Conservation (phyloP, 2,797 vertebrate species). For the Falco naumanni region DNA sequence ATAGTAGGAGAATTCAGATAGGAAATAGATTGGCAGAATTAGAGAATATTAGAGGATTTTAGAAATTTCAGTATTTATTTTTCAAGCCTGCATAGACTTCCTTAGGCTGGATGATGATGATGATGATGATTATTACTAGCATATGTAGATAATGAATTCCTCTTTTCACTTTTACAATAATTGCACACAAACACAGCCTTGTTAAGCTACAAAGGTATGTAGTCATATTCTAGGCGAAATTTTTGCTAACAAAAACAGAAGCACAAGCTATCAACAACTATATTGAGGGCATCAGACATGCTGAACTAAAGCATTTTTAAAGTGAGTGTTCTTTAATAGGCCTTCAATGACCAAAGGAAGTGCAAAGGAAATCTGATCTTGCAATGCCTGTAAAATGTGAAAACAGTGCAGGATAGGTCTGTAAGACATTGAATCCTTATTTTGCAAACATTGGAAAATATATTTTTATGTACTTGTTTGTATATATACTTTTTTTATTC, state of each 20-base stretch:
- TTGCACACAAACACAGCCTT: rapidly evolving
- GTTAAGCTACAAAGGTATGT: background rate
- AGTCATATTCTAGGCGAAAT: background rate
- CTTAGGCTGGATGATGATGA: background rate
- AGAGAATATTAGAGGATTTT: background rate
- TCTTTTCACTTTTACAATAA: background rate
- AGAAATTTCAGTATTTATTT: background rate
- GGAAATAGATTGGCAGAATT: background rate
- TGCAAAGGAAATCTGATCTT: background rate
- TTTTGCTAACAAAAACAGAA: background rate
- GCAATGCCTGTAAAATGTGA: background rate
- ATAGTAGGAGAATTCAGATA: background rate
- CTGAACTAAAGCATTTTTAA: background rate
- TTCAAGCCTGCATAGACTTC: background rate
- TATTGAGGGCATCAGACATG: background rate
- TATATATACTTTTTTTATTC: background rate
- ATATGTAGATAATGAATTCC: background rate
- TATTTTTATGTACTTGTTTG: background rate
- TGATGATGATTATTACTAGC: background rate
- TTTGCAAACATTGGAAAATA: background rate
- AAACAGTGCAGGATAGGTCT: background rate
- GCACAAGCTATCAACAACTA: background rate
- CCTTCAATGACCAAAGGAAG: background rate
- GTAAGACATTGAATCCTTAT: background rate
- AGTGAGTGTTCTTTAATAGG: rapidly evolving